phyloP scores from a whole-genome alignment of 2,797 vertebrate genomes.

The Cyclopterus lumpus region DNA sequence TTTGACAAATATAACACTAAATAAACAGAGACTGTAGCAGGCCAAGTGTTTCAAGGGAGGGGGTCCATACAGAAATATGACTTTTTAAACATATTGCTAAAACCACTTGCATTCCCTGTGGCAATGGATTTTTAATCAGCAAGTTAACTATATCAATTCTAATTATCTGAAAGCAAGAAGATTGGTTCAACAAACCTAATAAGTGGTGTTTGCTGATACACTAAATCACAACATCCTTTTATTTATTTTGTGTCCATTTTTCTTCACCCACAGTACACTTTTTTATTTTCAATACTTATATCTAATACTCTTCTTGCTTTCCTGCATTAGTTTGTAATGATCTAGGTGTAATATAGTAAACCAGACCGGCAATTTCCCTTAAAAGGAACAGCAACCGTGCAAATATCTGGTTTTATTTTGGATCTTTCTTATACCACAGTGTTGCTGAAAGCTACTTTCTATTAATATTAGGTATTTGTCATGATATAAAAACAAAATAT shows the following conservation, averaged over 20 bases:
- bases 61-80: slow-evolving; percentile 20
- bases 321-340: not conserved
- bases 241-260: not conserved
- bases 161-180: slow-evolving; percentile 5
- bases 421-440: not conserved
- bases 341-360: slow-evolving; percentile 4
- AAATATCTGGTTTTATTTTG: slow-evolving; percentile 3
- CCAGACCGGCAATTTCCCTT: not conserved
- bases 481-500: not conserved
- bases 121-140: slow-evolving; percentile 31
- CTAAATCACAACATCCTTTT: not conserved
- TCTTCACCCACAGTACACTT: not conserved
- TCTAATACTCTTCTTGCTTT: not conserved
- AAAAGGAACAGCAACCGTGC: not conserved
- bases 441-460: not conserved
- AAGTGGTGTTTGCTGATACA: not conserved
- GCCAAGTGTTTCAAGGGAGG: slow-evolving; percentile 21
- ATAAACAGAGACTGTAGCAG: not conserved
- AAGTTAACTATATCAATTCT: slow-evolving; percentile 26
- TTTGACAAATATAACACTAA: slow-evolving; percentile 9
- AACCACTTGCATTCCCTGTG: slow-evolving; percentile 9
- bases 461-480: not conserved
- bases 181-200: not conserved
- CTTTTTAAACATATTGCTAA: slow-evolving; percentile 28
- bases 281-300: not conserved